Evolutionary conservation across 2,113 vertebrate genomes (phyloP).

Genomic region (Chaetodon auriga): DNA sequence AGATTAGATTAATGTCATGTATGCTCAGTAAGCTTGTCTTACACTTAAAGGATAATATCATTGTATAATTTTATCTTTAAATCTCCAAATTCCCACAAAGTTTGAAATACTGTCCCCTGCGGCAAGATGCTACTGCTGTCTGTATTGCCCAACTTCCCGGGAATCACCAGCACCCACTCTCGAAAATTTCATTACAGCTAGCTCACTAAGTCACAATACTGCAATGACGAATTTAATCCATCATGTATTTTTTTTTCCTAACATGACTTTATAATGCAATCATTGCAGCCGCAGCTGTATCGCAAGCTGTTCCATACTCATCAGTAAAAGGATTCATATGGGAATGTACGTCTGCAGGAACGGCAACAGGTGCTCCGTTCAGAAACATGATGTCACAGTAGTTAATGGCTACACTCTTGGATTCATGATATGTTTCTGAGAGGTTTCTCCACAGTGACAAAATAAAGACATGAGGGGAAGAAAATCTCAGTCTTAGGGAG

Average conservation of each 20-base stretch:
- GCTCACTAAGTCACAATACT: slow-evolving; percentile 38
- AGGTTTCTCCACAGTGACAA: not conserved
- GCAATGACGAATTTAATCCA: slow-evolving; percentile 58
- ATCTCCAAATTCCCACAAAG: not conserved
- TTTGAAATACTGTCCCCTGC: slow-evolving; percentile 16
- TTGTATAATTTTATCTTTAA: not conserved
- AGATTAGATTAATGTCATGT: slow-evolving; percentile 35
- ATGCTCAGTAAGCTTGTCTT: slow-evolving; percentile 3
- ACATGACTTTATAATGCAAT: slow-evolving; percentile 70
- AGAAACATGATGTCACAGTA: slow-evolving; percentile 20
- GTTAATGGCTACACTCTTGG: not conserved
- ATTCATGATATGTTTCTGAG: not conserved
- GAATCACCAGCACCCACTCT: slow-evolving; percentile 28
- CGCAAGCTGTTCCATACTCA: slow-evolving; percentile 25
- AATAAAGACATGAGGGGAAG: slow-evolving; percentile 8
- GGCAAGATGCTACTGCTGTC: not conserved
- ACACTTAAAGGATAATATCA: slow-evolving; percentile 13
- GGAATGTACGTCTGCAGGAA: slow-evolving; percentile 12
- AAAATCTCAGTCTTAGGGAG: not conserved
- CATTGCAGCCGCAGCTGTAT: slow-evolving; percentile 37
- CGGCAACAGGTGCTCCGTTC: slow-evolving; percentile 44
- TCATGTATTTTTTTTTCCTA: slow-evolving; percentile 44
- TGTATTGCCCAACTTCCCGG: not conserved
- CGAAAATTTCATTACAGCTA: slow-evolving; percentile 40
- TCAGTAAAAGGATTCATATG: slow-evolving; percentile 34